phyloP scores from a whole-genome alignment of 1,140 invertebrate species.

The Lutraria rhynchaena region DNA sequence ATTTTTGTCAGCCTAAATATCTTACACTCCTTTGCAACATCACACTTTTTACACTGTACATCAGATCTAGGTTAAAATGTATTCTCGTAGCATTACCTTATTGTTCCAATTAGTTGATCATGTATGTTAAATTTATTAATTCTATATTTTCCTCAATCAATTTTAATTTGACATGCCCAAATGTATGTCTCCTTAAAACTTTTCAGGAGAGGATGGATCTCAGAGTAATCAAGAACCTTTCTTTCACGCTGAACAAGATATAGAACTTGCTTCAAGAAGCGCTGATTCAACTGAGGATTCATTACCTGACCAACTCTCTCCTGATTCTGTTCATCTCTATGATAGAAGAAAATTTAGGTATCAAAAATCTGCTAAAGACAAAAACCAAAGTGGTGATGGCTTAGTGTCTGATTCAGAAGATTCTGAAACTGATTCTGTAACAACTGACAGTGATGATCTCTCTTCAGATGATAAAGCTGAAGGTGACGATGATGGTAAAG shows the following conservation, averaged over 20 bases:
- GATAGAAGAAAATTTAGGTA: conserved; percentile 24
- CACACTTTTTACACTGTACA: too few relatives aligned
- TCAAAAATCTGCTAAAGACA: conserved; percentile 28
- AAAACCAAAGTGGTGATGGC: conserved; percentile 11
- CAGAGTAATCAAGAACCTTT: conserved; percentile 31
- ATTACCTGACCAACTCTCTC: conserved; percentile 69
- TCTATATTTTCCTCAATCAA: too few relatives aligned
- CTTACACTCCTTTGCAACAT: too few relatives aligned
- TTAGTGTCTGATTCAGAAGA: conserved; percentile 4
- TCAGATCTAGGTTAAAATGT: too few relatives aligned
- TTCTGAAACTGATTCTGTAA: conserved; percentile 19
- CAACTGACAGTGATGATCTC: conserved; percentile 25
- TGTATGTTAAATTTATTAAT: too few relatives aligned
- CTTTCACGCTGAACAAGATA: conserved; percentile 64
- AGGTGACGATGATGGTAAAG: background rate
- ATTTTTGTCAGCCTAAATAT: too few relatives aligned
- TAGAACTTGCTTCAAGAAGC: conserved; percentile 75
- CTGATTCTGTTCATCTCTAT: conserved; percentile 26
- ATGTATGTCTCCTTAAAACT: too few relatives aligned
- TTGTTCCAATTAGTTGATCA: too few relatives aligned
- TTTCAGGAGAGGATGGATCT: conserved; percentile 5
- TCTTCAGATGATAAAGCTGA: conserved; percentile 14
- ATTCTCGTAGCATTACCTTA: too few relatives aligned
- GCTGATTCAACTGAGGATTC: conserved; percentile 77
- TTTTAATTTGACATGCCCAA: too few relatives aligned